A percentile compares a stretch with the other conserved stretches of the same genome.
Conservation (phyloP, 2,113 vertebrate genomes). For the Copsychus sechellarum region DNA sequence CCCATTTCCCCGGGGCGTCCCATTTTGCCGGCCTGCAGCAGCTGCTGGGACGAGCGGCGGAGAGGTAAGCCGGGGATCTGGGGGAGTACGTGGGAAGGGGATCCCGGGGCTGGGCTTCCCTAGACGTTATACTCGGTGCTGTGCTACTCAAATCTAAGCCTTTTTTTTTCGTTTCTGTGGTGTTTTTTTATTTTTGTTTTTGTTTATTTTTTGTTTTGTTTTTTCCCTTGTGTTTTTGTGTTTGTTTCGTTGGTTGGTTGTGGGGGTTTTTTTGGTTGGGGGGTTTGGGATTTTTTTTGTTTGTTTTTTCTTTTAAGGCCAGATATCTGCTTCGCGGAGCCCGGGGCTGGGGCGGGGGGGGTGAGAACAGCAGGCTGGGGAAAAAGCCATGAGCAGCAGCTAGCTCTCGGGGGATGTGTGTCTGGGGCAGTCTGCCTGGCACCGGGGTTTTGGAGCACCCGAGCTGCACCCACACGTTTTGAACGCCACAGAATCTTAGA, state of each 20-base stretch:
- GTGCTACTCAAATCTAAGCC: not conserved
- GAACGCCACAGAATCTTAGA: not conserved
- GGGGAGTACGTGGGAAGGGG: no score
- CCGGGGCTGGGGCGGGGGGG: not conserved
- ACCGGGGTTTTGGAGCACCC: rapidly evolving
- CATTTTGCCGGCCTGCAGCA: not conserved
- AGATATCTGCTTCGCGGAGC: not conserved
- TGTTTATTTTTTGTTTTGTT: no score
- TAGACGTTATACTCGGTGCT: not conserved
- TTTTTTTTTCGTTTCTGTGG: not conserved
- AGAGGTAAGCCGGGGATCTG: not conserved
- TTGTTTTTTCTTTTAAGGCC: not conserved
- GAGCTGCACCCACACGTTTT: not conserved
- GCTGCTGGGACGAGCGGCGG: not conserved
- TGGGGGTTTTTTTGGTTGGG: no score
- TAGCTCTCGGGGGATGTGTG: rapidly evolving
- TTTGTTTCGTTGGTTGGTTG: no score
- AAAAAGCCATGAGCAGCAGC: rapidly evolving
- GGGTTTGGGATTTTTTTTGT: not conserved
- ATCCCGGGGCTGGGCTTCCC: not conserved
- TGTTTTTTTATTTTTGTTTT: not conserved
- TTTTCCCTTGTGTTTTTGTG: no score
- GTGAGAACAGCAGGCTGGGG: not conserved
- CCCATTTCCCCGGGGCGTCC: not conserved
- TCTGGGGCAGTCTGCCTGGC: not conserved